These are phyloP conservation scores for Diabrotica undecimpunctata DNA, from an alignment of 1,140 invertebrate species.

Conservation along the genomic window DNA sequence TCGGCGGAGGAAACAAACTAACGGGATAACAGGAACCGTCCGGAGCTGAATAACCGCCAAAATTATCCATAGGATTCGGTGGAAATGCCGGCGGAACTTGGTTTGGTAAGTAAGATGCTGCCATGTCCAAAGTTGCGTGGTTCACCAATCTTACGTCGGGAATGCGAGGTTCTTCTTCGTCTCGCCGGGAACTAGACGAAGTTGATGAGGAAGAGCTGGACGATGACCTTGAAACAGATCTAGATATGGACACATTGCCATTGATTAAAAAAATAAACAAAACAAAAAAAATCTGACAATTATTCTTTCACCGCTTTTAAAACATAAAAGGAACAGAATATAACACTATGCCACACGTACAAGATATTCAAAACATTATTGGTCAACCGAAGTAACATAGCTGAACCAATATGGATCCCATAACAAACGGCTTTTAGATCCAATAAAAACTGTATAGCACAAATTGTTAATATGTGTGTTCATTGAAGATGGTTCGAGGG, in stretches of 20 bases:
- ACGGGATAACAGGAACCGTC: slow-evolving; percentile 26
- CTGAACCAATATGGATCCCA: no score
- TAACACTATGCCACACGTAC: no score
- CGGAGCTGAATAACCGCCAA: slow-evolving; percentile 49
- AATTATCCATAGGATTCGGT: slow-evolving; percentile 46
- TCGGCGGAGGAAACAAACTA: slow-evolving; percentile 52
- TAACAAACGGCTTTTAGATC: no score
- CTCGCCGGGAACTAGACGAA: slow-evolving; percentile 53
- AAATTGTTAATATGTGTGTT: no score
- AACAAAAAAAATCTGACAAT: background rate
- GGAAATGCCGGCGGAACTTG: slow-evolving; percentile 48
- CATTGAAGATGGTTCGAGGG: no score
- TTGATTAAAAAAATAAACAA: background rate
- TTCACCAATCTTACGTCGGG: slow-evolving; percentile 44
- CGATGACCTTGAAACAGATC: slow-evolving; percentile 48
- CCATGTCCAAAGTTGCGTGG: slow-evolving; percentile 49
- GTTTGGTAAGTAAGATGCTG: slow-evolving; percentile 50
- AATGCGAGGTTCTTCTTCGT: slow-evolving; percentile 44
- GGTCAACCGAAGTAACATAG: no score
- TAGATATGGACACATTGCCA: background rate
- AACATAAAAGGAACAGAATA: no score
- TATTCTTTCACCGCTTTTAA: no score
- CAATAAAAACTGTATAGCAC: no score
- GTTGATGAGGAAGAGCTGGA: slow-evolving; percentile 62
- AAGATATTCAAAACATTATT: no score